Conservation (phyloP, 1,140 invertebrate genomes). For the Thaumatotibia leucotreta region DNA sequence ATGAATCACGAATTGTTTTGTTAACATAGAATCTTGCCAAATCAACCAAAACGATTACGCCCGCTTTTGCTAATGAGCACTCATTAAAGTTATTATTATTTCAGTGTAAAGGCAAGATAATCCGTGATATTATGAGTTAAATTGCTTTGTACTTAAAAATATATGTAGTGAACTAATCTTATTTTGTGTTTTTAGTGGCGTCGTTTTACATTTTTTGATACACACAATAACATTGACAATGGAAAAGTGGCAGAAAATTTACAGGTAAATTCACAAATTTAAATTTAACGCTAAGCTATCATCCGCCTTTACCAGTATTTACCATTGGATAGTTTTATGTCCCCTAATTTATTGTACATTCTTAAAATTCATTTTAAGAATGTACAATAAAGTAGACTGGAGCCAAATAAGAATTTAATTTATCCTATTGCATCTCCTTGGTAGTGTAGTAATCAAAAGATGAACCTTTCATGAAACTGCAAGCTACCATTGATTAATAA, state of each 20-base stretch:
- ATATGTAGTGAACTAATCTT: not conserved
- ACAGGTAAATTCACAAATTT: conserved; percentile 77
- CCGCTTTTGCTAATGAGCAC: not conserved
- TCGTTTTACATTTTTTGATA: conserved; percentile 93
- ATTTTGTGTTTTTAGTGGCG: conserved; percentile 83
- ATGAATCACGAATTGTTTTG: not conserved
- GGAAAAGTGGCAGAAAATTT: conserved; percentile 82
- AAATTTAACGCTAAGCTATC: not conserved
- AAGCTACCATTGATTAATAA: no score
- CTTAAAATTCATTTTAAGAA: no score
- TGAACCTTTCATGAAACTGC: no score
- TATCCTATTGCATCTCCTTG: no score
- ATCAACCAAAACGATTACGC: not conserved
- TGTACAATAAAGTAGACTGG: no score
- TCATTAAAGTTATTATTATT: not conserved
- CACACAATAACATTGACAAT: conserved; percentile 86
- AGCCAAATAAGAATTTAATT: no score
- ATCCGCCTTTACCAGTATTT: not conserved
- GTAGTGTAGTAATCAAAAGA: no score
- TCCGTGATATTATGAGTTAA: not conserved
- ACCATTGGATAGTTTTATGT: no score
- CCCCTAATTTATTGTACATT: no score
- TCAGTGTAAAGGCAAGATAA: not conserved
- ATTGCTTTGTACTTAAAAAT: not conserved
- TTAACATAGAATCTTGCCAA: not conserved